These are phyloP conservation scores for Platichthys stellatus DNA, from an alignment of 2,113 vertebrate genomes.

Conservation along the genomic window DNA sequence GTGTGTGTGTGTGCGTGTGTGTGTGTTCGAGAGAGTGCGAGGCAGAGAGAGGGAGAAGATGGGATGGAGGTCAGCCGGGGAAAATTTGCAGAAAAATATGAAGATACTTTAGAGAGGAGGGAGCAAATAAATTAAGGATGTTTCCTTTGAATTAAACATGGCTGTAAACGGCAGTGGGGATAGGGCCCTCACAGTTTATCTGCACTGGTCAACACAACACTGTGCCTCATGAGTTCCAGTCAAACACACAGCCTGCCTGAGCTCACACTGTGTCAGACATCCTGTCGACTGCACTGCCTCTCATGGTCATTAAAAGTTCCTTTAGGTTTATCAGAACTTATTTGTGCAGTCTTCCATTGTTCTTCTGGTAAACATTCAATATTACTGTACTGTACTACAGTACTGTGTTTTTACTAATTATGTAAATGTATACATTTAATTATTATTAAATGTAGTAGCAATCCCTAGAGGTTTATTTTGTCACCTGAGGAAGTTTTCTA, in stretches of 20 bases:
- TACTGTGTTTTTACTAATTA: too few species aligned
- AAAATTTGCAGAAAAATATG: slow-evolving; percentile 57
- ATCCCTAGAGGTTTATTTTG: too few species aligned
- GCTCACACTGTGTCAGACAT: not conserved
- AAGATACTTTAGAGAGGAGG: slow-evolving; percentile 54
- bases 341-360: not conserved
- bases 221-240: not conserved
- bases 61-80: slow-evolving; percentile 53
- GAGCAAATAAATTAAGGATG: slow-evolving; percentile 78
- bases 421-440: too few species aligned
- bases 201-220: slow-evolving; percentile 37
- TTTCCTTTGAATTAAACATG: slow-evolving; percentile 81
- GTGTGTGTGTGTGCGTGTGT: slow-evolving; percentile 5
- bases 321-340: too few species aligned
- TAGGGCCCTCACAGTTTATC: slow-evolving; percentile 50
- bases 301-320: not conserved
- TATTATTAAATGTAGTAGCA: too few species aligned
- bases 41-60: not conserved
- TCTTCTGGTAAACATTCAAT: not conserved
- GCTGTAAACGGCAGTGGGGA: slow-evolving; percentile 68
- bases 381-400: too few species aligned
- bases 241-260: not conserved
- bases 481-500: too few species aligned
- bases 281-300: not conserved
- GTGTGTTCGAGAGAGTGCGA: not conserved